A percentile compares a stretch with the other conserved stretches of the same genome.
Conservation (phyloP, 2,888 invertebrate species). For the Hirudinaria manillensis region DNA sequence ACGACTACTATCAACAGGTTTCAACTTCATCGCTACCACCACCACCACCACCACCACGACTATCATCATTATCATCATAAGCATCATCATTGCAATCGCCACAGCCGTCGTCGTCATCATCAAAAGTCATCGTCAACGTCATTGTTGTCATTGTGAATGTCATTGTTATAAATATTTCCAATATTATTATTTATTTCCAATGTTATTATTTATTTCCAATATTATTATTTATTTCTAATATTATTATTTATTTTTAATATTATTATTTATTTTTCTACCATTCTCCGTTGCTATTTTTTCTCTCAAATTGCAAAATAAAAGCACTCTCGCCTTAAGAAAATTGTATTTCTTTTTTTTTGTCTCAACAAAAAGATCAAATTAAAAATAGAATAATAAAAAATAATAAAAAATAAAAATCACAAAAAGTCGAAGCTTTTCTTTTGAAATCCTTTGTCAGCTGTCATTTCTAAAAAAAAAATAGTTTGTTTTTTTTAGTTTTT, state of each 20-base stretch:
- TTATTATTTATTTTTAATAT: neutral
- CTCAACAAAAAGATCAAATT: too few species aligned
- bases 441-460: too few species aligned
- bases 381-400: too few species aligned
- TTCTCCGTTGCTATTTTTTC: too few species aligned
- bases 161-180: neutral
- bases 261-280: too few species aligned
- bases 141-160: neutral
- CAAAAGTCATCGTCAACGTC: neutral
- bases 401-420: too few species aligned
- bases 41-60: neutral
- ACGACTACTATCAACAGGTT: neutral
- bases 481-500: too few species aligned
- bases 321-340: too few species aligned
- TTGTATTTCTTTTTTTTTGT: too few species aligned
- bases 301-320: too few species aligned
- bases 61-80: neutral
- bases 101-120: neutral
- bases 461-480: too few species aligned
- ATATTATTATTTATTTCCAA: neutral
- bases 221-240: neutral
- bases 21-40: neutral
- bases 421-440: too few species aligned
- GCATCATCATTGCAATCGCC: neutral
- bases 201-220: neutral